These are phyloP conservation scores for Epinephelus cyanopodus DNA, from an alignment of 2,113 vertebrate genomes.

Conservation along the genomic window DNA sequence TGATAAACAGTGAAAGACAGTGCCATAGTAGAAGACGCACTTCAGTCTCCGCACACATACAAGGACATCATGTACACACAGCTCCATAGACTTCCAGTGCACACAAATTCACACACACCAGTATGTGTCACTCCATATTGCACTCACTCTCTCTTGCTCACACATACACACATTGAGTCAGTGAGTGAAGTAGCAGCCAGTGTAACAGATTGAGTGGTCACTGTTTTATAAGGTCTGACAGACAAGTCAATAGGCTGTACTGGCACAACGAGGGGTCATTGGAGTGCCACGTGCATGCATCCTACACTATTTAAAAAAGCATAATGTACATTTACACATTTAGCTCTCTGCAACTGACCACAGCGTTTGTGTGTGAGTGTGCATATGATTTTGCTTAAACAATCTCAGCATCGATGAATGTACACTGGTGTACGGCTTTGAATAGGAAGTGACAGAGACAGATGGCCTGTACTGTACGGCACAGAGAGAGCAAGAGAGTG, in stretches of 20 bases:
- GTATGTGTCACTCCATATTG: slow-evolving; percentile 36
- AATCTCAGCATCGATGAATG: slow-evolving; percentile 45
- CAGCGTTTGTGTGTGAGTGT: background rate
- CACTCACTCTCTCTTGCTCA: background rate
- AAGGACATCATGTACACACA: background rate
- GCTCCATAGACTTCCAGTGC: background rate
- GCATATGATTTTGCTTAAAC: slow-evolving; percentile 18
- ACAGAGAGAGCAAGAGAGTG: background rate
- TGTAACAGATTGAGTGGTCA: slow-evolving; percentile 61
- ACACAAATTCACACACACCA: slow-evolving; percentile 19
- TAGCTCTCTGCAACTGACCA: slow-evolving; percentile 6
- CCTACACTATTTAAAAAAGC: slow-evolving; percentile 10
- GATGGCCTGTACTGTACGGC: slow-evolving; percentile 32
- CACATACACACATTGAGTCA: slow-evolving; percentile 36
- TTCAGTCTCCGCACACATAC: background rate
- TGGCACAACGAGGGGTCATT: slow-evolving; percentile 45
- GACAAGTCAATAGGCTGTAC: slow-evolving; percentile 54
- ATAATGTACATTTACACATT: slow-evolving; percentile 12
- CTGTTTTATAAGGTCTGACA: slow-evolving; percentile 61
- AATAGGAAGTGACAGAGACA: slow-evolving; percentile 55
- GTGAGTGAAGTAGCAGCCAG: slow-evolving; percentile 40
- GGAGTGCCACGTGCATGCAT: background rate
- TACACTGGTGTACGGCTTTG: slow-evolving; percentile 1
- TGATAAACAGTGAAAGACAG: slow-evolving; percentile 15
- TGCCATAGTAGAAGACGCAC: background rate